Conservation (phyloP, 2,888 invertebrate genomes). For the Sesamia inferens region DNA sequence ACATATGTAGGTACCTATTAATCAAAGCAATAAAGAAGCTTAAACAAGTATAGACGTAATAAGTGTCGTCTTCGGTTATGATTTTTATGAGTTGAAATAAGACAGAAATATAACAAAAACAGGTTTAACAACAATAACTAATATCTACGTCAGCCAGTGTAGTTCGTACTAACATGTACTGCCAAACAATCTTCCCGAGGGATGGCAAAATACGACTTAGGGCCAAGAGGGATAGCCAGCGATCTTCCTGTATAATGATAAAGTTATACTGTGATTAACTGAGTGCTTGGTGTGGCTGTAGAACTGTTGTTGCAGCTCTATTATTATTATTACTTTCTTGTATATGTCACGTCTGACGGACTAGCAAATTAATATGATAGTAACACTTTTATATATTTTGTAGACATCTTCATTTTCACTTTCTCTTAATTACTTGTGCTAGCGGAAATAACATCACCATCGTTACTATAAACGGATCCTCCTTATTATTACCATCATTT, state of each 20-base stretch:
- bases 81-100: background rate
- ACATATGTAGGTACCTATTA: background rate
- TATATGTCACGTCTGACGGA: background rate
- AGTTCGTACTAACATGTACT: constrained; percentile 6
- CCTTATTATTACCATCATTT: background rate
- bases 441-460: background rate
- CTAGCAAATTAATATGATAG: too few relatives aligned
- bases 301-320: background rate
- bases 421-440: background rate
- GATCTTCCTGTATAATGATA: constrained; percentile 37
- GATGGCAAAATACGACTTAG: constrained; percentile 8
- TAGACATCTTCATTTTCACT: too few relatives aligned
- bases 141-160: background rate
- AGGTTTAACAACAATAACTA: constrained; percentile 5
- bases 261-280: constrained; percentile 29
- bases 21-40: background rate
- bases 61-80: background rate
- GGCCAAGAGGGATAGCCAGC: constrained; percentile 7
- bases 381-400: background rate
- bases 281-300: constrained; percentile 6
- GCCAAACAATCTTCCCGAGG: constrained; percentile 24
- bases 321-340: too few relatives aligned
- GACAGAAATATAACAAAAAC: background rate
- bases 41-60: too few relatives aligned
- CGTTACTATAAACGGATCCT: background rate